Evolutionary conservation across 2,888 invertebrate genomes (phyloP).

Genomic region (Eugnorisma glareosa): DNA sequence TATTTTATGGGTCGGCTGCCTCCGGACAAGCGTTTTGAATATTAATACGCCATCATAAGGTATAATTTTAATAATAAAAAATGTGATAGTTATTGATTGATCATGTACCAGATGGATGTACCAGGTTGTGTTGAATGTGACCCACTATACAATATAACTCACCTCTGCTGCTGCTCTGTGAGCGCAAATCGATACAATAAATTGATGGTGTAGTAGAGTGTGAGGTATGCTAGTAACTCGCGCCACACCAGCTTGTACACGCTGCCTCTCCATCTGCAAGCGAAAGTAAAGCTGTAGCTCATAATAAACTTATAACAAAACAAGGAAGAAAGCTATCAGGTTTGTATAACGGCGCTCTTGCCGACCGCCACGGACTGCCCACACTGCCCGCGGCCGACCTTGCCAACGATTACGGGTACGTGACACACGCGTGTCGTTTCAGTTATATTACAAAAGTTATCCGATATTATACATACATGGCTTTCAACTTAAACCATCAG

Average conservation of each 20-base stretch:
- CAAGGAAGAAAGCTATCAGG: conserved; percentile 51
- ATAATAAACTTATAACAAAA: conserved; percentile 46
- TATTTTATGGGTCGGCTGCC: conserved; percentile 42
- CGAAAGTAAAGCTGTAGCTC: conserved; percentile 46
- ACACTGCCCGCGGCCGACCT: conserved; percentile 43
- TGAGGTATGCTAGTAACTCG: conserved; percentile 96
- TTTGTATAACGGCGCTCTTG: conserved; percentile 47
- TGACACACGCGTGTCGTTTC: conserved; percentile 47
- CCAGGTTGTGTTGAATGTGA: conserved; percentile 7
- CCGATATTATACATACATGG: conserved; percentile 23
- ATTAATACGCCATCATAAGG: conserved; percentile 7
- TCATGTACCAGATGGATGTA: neutral
- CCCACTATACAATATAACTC: conserved; percentile 75
- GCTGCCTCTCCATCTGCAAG: conserved; percentile 97
- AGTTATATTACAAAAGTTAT: conserved; percentile 40
- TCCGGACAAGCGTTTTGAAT: conserved; percentile 27
- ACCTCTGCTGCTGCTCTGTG: conserved; percentile 95
- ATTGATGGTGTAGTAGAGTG: conserved; percentile 96
- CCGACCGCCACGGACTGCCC: conserved; percentile 7
- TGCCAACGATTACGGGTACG: conserved; percentile 40
- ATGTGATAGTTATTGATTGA: conserved; percentile 11
- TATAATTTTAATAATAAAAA: conserved; percentile 22
- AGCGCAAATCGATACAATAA: conserved; percentile 96
- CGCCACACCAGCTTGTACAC: conserved; percentile 99
- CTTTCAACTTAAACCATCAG: conserved; percentile 30